Conservation (phyloP, 2,113 vertebrate genomes). For the Azemiops feae region DNA sequence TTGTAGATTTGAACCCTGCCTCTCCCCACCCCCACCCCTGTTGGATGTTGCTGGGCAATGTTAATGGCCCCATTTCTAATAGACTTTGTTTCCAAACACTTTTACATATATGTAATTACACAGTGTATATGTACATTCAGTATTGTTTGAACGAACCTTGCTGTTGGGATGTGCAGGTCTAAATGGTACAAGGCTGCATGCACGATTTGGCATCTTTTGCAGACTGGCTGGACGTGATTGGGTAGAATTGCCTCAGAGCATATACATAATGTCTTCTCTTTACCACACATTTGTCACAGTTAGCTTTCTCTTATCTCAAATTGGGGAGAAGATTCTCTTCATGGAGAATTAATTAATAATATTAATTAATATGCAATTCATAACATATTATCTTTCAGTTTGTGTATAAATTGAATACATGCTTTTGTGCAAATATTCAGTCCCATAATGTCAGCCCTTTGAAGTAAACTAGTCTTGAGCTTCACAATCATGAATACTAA, state of each 20-base stretch:
- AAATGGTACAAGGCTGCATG: not conserved
- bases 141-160: not conserved
- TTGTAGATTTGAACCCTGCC: not conserved
- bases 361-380: not conserved
- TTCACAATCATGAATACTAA: not conserved
- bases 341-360: not conserved
- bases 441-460: not conserved
- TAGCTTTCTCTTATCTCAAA: not conserved
- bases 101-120: not conserved
- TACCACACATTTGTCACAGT: not conserved
- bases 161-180: not conserved
- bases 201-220: not conserved
- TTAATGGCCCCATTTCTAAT: not conserved
- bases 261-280: not conserved
- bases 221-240: not conserved
- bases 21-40: not conserved
- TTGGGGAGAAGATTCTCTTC: not conserved
- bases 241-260: not conserved
- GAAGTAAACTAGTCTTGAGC: not conserved
- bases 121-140: not conserved
- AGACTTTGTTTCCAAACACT: not conserved
- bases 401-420: not conserved
- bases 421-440: not conserved
- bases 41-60: not conserved
- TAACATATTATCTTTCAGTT: not conserved